Evolutionary conservation across 1,140 invertebrate species (phyloP).

Genomic region (Grapholita molesta): DNA sequence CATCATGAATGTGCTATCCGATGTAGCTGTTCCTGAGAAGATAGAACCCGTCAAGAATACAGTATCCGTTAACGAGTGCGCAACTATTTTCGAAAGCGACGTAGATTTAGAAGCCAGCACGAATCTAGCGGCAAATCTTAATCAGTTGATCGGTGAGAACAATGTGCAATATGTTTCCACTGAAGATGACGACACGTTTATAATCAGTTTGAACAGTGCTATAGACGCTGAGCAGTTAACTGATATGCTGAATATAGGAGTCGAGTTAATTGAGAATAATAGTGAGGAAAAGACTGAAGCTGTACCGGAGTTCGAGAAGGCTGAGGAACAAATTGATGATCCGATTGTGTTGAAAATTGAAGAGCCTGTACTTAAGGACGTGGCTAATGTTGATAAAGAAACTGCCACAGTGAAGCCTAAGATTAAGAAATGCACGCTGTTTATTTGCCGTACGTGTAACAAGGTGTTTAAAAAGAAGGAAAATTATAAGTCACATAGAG

Average conservation of each 20-base stretch:
- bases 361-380: constrained; percentile 15
- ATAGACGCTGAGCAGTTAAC: constrained; percentile 67
- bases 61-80: constrained; percentile 56
- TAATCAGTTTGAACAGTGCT: constrained; percentile 71
- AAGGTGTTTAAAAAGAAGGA: constrained; percentile 67
- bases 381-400: constrained; percentile 16
- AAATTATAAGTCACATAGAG: constrained; percentile 67
- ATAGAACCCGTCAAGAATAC: constrained; percentile 25
- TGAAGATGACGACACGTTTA: constrained; percentile 72
- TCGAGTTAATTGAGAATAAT: constrained; percentile 30
- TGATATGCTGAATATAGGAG: constrained; percentile 67
- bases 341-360: constrained; percentile 37
- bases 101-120: constrained; percentile 68
- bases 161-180: constrained; percentile 70
- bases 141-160: constrained; percentile 70
- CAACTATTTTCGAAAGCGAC: constrained; percentile 70
- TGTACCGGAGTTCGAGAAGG: constrained; percentile 8
- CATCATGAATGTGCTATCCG: constrained; percentile 57
- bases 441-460: constrained; percentile 55
- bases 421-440: constrained; percentile 35
- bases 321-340: constrained; percentile 15
- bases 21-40: constrained; percentile 31
- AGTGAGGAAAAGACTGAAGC: constrained; percentile 24
- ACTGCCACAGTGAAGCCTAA: constrained; percentile 19
- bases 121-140: constrained; percentile 68